Percentiles rank a stretch among this genome's conserved stretches.
phyloP scores from a whole-genome alignment of 1,140 invertebrate genomes.

The Spodoptera frugiperda region DNA sequence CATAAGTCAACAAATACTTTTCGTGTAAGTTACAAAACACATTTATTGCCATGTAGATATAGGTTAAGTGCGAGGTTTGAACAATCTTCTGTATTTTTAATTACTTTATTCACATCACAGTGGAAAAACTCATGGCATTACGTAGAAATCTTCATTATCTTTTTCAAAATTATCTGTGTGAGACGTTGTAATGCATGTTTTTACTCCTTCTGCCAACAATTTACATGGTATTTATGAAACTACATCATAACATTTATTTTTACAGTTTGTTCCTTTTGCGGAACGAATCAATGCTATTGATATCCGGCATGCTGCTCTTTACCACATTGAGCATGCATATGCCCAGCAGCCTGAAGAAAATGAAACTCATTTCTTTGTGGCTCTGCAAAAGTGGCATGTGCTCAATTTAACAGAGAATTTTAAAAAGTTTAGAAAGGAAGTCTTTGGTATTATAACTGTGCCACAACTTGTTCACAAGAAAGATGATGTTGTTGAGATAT shows the following conservation, averaged over 20 bases:
- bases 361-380: conserved; percentile 92
- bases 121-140: background rate
- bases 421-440: conserved; percentile 90
- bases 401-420: conserved; percentile 95
- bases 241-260: conserved; percentile 51
- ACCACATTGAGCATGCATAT: conserved; percentile 89
- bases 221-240: background rate
- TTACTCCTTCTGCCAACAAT: background rate
- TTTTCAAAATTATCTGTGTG: background rate
- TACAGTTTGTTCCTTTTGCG: conserved; percentile 94
- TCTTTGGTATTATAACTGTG: conserved; percentile 91
- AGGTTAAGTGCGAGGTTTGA: conserved; percentile 54
- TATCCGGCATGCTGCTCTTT: conserved; percentile 90
- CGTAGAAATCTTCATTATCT: no score
- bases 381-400: conserved; percentile 94
- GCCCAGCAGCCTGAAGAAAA: conserved; percentile 89
- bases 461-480: conserved; percentile 93
- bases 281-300: conserved; percentile 94
- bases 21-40: conserved; percentile 87
- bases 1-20: conserved; percentile 94
- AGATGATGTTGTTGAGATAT: conserved; percentile 90
- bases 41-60: conserved; percentile 32
- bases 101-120: background rate
- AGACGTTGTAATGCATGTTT: background rate
- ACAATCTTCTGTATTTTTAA: background rate